Percentiles rank a stretch among this genome's conserved stretches.
phyloP scores from a whole-genome alignment of 2,888 invertebrate species.

The Beris morrisii region DNA sequence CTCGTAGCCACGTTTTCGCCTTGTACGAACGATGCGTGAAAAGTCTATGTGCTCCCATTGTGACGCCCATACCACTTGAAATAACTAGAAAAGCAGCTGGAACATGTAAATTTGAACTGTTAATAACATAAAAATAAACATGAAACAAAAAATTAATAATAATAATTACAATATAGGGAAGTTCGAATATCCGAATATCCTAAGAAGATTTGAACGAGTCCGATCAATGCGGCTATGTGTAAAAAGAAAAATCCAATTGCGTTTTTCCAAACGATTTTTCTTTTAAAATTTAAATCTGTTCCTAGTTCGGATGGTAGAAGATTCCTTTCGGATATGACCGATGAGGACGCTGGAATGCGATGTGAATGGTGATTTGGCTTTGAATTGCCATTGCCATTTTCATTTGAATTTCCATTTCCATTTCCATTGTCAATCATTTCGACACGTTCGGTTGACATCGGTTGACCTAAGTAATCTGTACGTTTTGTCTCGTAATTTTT shows the following conservation, averaged over 20 bases:
- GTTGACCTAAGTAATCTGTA: slow-evolving; percentile 6
- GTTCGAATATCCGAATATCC: slow-evolving; percentile 48
- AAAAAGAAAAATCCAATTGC: slow-evolving; percentile 62
- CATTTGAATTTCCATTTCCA: slow-evolving; percentile 28
- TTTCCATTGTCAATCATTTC: slow-evolving; percentile 33
- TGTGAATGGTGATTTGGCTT: slow-evolving; percentile 32
- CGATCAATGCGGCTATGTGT: slow-evolving; percentile 56
- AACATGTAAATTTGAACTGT: slow-evolving; percentile 33
- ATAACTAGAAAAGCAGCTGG: slow-evolving; percentile 47
- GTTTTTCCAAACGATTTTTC: slow-evolving; percentile 65
- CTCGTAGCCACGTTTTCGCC: slow-evolving; percentile 64
- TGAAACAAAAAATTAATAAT: slow-evolving; percentile 37
- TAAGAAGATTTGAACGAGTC: slow-evolving; percentile 36
- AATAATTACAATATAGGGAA: slow-evolving; percentile 54
- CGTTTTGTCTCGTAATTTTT: slow-evolving; percentile 1
- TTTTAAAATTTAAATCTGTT: slow-evolving; percentile 58
- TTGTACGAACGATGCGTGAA: slow-evolving; percentile 80
- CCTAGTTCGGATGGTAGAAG: slow-evolving; percentile 56
- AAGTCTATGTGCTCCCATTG: slow-evolving; percentile 78
- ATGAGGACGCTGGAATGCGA: slow-evolving; percentile 29
- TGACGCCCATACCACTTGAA: slow-evolving; percentile 64
- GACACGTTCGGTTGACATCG: slow-evolving; percentile 19
- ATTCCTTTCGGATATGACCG: slow-evolving; percentile 18
- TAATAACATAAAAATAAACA: neutral
- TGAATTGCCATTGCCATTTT: slow-evolving; percentile 14